phyloP scores from a whole-genome alignment of 2,797 vertebrate genomes.

The Gastrophryne carolinensis region DNA sequence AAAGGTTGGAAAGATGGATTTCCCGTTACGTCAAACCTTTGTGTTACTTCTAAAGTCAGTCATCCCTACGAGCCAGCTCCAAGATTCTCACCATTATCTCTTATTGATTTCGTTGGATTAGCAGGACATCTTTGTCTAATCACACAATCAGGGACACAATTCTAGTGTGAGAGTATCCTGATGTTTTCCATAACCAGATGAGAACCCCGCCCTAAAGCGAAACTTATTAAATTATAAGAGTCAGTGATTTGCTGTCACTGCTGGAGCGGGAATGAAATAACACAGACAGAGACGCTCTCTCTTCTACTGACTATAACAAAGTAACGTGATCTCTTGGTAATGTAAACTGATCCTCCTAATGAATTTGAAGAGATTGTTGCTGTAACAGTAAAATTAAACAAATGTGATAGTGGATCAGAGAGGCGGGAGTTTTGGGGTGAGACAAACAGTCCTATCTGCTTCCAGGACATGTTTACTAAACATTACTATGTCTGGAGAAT shows the following conservation, averaged over 20 bases:
- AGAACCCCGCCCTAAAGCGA: slow-evolving; percentile 5
- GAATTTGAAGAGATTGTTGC: slow-evolving; percentile 26
- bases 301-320: not conserved
- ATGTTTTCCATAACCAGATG: not conserved
- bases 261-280: not conserved
- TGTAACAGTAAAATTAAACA: slow-evolving; percentile 26
- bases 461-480: slow-evolving; percentile 34
- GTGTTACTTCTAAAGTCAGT: not conserved
- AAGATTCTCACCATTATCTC: not conserved
- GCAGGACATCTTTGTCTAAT: not conserved
- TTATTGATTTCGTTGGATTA: not conserved
- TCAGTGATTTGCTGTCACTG: not conserved
- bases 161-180: not conserved
- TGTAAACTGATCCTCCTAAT: not conserved
- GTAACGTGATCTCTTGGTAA: slow-evolving; percentile 9
- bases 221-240: slow-evolving; percentile 6
- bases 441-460: slow-evolving; percentile 30
- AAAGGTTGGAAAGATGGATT: not conserved
- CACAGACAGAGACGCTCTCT: not conserved
- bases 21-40: not conserved
- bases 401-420: slow-evolving; percentile 27
- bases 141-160: not conserved
- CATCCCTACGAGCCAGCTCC: not conserved
- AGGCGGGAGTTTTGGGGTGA: slow-evolving; percentile 6
- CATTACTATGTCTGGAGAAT: slow-evolving; percentile 19